A percentile compares a stretch with the other conserved stretches of the same genome.
Conservation (phyloP, 2,888 invertebrate genomes). For the Nematopogon swammerdamellus region DNA sequence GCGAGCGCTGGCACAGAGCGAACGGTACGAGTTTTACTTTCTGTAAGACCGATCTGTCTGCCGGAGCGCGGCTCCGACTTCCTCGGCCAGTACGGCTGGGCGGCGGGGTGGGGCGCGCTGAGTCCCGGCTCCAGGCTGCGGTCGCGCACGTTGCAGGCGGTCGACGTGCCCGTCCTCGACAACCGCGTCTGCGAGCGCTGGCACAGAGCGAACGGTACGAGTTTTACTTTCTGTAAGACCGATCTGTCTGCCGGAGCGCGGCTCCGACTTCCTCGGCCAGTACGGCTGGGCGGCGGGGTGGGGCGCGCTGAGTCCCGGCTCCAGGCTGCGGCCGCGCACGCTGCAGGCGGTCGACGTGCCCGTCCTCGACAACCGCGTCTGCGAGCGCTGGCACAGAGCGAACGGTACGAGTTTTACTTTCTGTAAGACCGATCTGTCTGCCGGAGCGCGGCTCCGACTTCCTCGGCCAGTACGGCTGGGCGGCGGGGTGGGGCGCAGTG, state of each 20-base stretch:
- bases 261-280: conserved; percentile 85
- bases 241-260: conserved; percentile 87
- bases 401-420: conserved; percentile 38
- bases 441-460: conserved; percentile 77
- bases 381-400: conserved; percentile 63
- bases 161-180: conserved; percentile 91
- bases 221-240: conserved; percentile 67
- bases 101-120: conserved; percentile 91
- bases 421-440: conserved; percentile 75
- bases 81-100: conserved; percentile 88
- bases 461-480: conserved; percentile 75
- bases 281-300: conserved; percentile 92
- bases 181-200: conserved; percentile 70
- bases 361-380: conserved; percentile 82
- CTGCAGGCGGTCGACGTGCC: conserved; percentile 90
- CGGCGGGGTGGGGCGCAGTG: conserved; percentile 80
- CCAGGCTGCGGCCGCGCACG: conserved; percentile 82
- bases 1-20: conserved; percentile 63
- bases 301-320: conserved; percentile 85
- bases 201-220: conserved; percentile 60
- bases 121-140: conserved; percentile 79
- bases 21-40: conserved; percentile 48
- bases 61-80: conserved; percentile 89
- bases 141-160: conserved; percentile 87
- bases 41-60: conserved; percentile 86